Evolutionary conservation across 2,888 invertebrate genomes (phyloP), one percentile per base, ranked within the genome.

Genomic region (Mesoligia furuncula): DNA sequence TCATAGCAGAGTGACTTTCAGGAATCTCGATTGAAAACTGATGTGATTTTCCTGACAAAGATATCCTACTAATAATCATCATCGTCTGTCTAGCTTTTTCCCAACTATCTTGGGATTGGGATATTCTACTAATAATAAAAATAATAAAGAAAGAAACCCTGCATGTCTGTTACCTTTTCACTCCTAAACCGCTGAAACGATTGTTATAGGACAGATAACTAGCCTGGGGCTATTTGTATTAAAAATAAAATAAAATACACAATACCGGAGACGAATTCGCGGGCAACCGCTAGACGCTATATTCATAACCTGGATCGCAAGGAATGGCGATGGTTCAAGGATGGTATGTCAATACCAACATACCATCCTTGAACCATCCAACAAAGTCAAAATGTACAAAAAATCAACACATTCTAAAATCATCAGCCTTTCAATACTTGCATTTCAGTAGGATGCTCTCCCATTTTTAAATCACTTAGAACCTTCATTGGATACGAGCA

Each of bases 391-490:
- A 73, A 73, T 73, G 17, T n/a, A 51, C 6, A 45, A n/a, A 31
- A n/a, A 17, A 27, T n/a, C 8, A 57, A 57, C 17, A 8, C 13
- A 59, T 20, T 17, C 15, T 74, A 11, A 20, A 2, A 57, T n/a
- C n/a, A n/a, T n/a, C 17, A 9, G 9, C 36, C 9, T 59, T 57
- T 59, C 20, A 75, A 45, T 15, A 9, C 17, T 57, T 57, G 42
- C 13, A 45, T 59, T n/a, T 75, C 45, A 24, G 9, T 45, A 57
- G 4, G n/a, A n/a, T 3, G 9, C 45, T 24, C 5, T 17, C 64
- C 13, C 31, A 24, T 24, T 65, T 31, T 65, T 17, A 59, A 77
- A 79, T 31, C 9, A 68, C 24, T 65, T 51, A 59, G 11, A 77
- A 51, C n/a, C 24, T 15, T 51, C 27, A 27, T 39, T 59, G 31